phyloP scores from a whole-genome alignment of 1,140 invertebrate genomes.

The Zaprionus capensis region DNA sequence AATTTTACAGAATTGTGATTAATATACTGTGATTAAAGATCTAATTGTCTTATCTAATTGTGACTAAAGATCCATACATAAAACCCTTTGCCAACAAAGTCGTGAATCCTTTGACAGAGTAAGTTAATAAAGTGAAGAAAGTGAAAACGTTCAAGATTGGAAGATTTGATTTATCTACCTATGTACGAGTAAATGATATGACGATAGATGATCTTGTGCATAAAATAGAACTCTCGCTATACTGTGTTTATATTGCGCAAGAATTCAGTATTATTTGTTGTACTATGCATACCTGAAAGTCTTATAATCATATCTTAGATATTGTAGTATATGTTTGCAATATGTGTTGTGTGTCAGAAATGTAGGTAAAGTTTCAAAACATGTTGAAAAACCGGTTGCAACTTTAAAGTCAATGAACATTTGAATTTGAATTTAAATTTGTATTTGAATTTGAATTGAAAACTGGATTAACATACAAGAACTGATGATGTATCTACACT shows the following conservation, averaged over 20 bases:
- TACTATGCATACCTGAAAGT: neutral
- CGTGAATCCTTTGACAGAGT: neutral
- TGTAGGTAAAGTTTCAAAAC: neutral
- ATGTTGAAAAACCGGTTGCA: slow-evolving; percentile 2
- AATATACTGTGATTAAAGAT: neutral
- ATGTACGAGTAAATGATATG: too few relatives aligned
- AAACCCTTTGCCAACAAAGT: too few relatives aligned
- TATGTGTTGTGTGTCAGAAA: neutral
- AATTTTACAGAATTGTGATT: neutral
- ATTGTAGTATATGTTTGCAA: neutral
- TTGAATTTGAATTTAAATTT: neutral
- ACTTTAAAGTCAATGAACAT: slow-evolving; percentile 1
- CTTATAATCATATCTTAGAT: neutral
- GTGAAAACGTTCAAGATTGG: neutral
- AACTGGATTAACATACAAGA: neutral
- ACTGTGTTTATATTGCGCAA: too few relatives aligned
- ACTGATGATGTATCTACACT: neutral
- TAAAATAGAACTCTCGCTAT: too few relatives aligned
- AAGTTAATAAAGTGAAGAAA: neutral
- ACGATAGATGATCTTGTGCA: too few relatives aligned
- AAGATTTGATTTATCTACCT: too few relatives aligned
- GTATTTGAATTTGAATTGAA: too few relatives aligned
- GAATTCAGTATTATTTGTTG: too few relatives aligned
- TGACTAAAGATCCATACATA: too few relatives aligned
- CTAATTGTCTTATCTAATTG: neutral